Conservation (phyloP, 2,888 invertebrate species). For the Rhabditoides inermis region DNA sequence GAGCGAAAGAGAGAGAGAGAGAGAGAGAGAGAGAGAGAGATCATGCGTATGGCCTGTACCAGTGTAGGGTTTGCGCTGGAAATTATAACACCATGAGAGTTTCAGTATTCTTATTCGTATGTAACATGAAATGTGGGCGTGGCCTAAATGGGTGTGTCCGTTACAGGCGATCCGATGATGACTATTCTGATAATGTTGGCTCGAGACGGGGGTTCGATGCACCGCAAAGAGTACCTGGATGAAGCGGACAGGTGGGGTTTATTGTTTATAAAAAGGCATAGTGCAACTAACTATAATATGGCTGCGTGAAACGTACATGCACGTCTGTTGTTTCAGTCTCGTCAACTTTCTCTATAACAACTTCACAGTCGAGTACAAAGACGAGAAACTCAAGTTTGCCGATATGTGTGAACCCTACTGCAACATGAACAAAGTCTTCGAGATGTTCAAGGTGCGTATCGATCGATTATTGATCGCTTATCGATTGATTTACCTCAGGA, state of each 20-base stretch:
- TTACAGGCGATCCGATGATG: conserved; percentile 48
- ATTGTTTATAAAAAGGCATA: not conserved
- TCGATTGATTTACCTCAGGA: conserved; percentile 10
- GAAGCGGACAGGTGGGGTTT: conserved; percentile 20
- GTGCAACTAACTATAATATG: not conserved
- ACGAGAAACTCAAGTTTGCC: conserved; percentile 17
- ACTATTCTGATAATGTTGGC: conserved; percentile 44
- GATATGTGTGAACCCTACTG: conserved; percentile 49
- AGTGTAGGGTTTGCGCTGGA: not conserved
- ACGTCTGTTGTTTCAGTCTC: not conserved
- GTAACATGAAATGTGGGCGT: not conserved
- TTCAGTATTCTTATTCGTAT: not conserved
- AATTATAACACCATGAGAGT: not conserved
- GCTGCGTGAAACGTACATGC: not conserved
- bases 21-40: too few species aligned
- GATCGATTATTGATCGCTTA: not conserved
- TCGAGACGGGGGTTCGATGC: conserved; percentile 46
- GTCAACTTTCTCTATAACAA: conserved; percentile 14
- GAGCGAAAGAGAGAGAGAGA: too few species aligned
- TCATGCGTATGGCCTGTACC: not conserved
- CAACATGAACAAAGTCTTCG: conserved; percentile 39
- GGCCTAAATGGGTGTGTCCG: not conserved
- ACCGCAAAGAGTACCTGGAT: conserved; percentile 35
- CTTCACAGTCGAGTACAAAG: conserved; percentile 12
- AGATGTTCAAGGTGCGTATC: conserved; percentile 35